Evolutionary conservation across 2,113 vertebrate genomes (phyloP).

Genomic region (Chionomys nivalis): DNA sequence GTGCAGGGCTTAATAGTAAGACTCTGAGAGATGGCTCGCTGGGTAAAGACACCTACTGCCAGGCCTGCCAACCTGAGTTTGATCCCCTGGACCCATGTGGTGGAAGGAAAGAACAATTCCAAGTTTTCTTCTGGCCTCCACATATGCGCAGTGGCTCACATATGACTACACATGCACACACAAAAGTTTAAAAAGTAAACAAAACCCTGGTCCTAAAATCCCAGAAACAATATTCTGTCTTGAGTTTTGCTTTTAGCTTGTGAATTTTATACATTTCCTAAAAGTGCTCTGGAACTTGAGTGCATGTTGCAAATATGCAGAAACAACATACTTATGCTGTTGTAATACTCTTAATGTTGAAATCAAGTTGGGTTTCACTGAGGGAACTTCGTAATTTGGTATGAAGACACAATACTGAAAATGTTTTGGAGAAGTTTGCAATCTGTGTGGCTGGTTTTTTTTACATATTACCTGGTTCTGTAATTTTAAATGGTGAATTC

Average conservation of each 20-base stretch:
- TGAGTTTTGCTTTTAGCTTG: slow-evolving; percentile 58
- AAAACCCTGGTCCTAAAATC: neutral
- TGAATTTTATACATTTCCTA: slow-evolving; percentile 37
- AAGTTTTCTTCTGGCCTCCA: neutral
- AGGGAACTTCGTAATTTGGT: slow-evolving; percentile 65
- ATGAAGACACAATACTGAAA: slow-evolving; percentile 6
- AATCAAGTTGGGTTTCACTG: slow-evolving; percentile 69
- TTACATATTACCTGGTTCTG: slow-evolving; percentile 24
- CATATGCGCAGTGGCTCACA: neutral
- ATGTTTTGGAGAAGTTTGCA: slow-evolving; percentile 43
- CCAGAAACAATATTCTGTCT: neutral
- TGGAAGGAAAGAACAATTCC: neutral
- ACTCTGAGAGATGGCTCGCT: neutral
- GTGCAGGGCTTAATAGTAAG: neutral
- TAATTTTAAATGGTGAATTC: slow-evolving; percentile 58
- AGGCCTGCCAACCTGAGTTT: neutral
- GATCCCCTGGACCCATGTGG: neutral
- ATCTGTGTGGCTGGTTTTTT: slow-evolving; percentile 12
- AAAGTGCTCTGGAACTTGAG: slow-evolving; percentile 51
- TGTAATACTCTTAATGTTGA: slow-evolving; percentile 68
- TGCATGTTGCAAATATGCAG: slow-evolving; percentile 52
- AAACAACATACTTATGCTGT: slow-evolving; percentile 54
- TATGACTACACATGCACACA: neutral
- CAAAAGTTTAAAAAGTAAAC: neutral
- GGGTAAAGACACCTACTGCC: neutral